Base-by-base conservation (phyloP, 2,888 invertebrate species). In the Tethea ocularis region DNA sequence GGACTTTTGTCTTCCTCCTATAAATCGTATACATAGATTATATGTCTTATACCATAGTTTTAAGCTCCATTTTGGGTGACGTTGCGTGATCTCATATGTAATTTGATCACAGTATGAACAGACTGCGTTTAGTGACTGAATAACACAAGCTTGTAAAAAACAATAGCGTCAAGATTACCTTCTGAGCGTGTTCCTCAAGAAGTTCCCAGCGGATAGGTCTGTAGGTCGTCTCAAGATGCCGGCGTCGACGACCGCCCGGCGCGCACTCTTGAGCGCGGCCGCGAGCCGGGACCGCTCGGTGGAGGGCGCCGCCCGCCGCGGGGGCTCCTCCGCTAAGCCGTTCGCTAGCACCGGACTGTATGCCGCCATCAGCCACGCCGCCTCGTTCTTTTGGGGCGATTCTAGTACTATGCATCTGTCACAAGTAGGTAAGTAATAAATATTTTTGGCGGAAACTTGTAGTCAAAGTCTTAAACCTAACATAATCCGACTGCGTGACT, bases 321-420 rank as follows among this genome's bases (percentile, higher is more conserved):
- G 84, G 13, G 91, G 86, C 78, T 93, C 96, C 77, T 97, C 97
- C 0, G 96, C 96, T 58, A 97, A 94, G 93, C 97, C 97, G 63
- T 95, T 96, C 1, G 97, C 97, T 56, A 98, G 93, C 10, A 95
- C 94, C 0, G 98, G 98, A 75, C 96, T 98, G 85, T 99, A 99
- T 46, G 98, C 97, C 8, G 98, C 97, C 80, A 98, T 98, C 53
- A 98, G 90, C 77, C 97, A 97, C 0, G 98, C 98, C 55, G 99
- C 97, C 89, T 98, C 98, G 74, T 96, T 96, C 86, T 98, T 98
- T 77, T 97, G 97, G 0, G 95, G 88, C 0, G 98, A 98, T 86
- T 98, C 98, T 77, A 99, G 97, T 20, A 98, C 98, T 85, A 98
- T 98, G 88, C 98, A 98, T 77, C 97, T 97, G 78, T 7, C 6